These are phyloP conservation scores for Chionodraco myersi DNA, from an alignment of 2,113 vertebrate species.

Conservation along the genomic window DNA sequence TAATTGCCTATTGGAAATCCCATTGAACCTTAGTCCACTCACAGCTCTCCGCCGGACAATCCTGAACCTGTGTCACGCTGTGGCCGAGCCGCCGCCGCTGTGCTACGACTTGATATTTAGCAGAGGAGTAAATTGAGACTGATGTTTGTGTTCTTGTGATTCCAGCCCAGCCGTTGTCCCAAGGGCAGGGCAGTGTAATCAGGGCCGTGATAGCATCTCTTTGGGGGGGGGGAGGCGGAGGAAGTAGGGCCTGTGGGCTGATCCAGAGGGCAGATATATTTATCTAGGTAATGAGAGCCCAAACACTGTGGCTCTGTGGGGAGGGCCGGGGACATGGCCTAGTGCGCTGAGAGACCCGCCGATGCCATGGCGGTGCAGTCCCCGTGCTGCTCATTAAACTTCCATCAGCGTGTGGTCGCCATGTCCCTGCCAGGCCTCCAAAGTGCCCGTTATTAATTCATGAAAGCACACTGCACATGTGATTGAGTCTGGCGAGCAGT, in stretches of 20 bases:
- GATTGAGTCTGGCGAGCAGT: conserved; percentile 92
- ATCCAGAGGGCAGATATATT: conserved; percentile 82
- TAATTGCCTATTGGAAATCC: conserved; percentile 80
- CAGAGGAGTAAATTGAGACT: conserved; percentile 76
- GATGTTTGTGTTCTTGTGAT: conserved; percentile 81
- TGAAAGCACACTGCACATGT: conserved; percentile 89
- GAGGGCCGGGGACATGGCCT: conserved; percentile 81
- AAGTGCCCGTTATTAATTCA: conserved; percentile 96
- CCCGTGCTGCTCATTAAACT: conserved; percentile 93
- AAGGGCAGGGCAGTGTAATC: conserved; percentile 80
- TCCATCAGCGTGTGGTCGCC: conserved; percentile 88
- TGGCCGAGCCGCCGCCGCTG: conserved; percentile 46
- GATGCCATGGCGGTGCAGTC: conserved; percentile 85
- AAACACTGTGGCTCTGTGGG: conserved; percentile 80
- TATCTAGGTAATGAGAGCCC: conserved; percentile 83
- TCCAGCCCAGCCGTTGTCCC: conserved; percentile 73
- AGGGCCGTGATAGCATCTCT: conserved; percentile 82
- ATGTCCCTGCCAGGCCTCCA: conserved; percentile 85
- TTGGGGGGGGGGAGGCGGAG: conserved; percentile 51
- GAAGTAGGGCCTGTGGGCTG: conserved; percentile 68
- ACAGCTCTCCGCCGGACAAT: conserved; percentile 45
- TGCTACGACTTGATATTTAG: conserved; percentile 66
- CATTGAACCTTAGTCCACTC: conserved; percentile 67
- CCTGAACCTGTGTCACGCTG: conserved; percentile 46
- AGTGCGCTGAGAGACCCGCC: conserved; percentile 72